Evolutionary conservation across 1,140 invertebrate species (phyloP), one percentile per base, ranked within the genome.

Genomic region (Sesamia nonagrioides): DNA sequence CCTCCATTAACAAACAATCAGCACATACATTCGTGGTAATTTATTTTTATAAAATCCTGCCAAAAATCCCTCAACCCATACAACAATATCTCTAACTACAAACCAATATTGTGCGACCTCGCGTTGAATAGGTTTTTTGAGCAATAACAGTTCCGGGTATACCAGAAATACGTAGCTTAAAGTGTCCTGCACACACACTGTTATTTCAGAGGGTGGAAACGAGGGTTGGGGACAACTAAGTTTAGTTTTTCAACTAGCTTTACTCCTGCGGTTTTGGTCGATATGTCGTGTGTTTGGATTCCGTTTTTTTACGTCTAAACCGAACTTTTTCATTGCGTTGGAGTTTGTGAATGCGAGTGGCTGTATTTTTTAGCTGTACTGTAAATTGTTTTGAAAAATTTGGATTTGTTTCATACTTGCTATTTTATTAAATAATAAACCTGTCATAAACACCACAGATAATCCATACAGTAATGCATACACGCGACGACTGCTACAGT

Each of bases 21-120:
- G 17, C 27, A 50, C 63, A 45, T 21, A 68, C 63, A 21, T 13
- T 27, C 18, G 13, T 2, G 18, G 35, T 37, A 17, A n/a, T 69
- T 69, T 69, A 50, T 50, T 69, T 69, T 69, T 68, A 48, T 17
- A 40, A 50, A 68, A 69, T 69, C 66, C 6, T 2, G 15, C 13
- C 45, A 15, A 15, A 50, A n/a, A 15, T 50, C 45, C 45, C 45
- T n/a, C 4, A 15, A 8, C 37, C 1, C 37, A 50, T 15, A 50
- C 45, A 8, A 40, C 37, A 9, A 50, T 15, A 50, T 50, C 3
- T 50, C 0, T n/a, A 50, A 13, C 6, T 50, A 50, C 4, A 50
- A n/a, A 50, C 45, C 15, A 50, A 15, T 50, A n/a, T 13, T 5
- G n/a, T 0, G 4, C 15, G 45, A 50, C 3, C 45, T 50, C 6